Percentiles rank a stretch among this genome's conserved stretches.
Evolutionary conservation across 2,113 vertebrate species (phyloP).

Genomic region (Ptyas mucosa): DNA sequence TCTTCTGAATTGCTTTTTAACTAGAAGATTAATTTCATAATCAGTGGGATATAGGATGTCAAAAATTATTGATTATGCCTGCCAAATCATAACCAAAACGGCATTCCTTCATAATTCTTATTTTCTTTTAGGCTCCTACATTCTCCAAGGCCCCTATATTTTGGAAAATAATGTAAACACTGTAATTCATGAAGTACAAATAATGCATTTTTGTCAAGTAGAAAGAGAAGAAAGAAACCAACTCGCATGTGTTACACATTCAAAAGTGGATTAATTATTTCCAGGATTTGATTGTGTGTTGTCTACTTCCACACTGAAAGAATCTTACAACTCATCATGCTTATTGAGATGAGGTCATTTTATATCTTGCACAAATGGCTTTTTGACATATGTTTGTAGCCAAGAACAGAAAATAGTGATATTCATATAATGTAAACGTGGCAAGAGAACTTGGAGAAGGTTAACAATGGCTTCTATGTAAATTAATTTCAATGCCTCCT

Average conservation of each 20-base stretch:
- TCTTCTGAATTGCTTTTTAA: constrained; percentile 70
- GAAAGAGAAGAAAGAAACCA: constrained; percentile 39
- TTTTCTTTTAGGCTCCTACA: constrained; percentile 77
- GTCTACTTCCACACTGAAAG: neutral
- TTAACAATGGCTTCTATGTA: neutral
- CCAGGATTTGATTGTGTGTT: neutral
- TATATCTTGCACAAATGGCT: neutral
- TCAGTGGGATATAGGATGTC: constrained; percentile 70
- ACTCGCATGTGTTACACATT: neutral
- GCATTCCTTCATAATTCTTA: constrained; percentile 79
- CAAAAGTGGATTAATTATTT: constrained; percentile 6
- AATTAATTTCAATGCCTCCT: neutral
- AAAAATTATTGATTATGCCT: constrained; percentile 63
- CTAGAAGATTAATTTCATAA: constrained; percentile 82
- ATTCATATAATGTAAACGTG: neutral
- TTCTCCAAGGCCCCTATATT: constrained; percentile 78
- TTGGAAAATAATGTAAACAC: constrained; percentile 68
- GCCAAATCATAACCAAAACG: constrained; percentile 76
- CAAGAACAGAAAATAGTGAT: neutral
- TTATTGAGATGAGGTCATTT: neutral
- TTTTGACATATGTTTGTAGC: neutral
- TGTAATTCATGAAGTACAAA: constrained; percentile 41
- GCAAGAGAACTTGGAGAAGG: neutral
- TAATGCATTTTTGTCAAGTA: constrained; percentile 40
- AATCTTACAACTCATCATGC: neutral